phyloP scores from a whole-genome alignment of 2,113 vertebrate species.

The Clarias batrachus region DNA sequence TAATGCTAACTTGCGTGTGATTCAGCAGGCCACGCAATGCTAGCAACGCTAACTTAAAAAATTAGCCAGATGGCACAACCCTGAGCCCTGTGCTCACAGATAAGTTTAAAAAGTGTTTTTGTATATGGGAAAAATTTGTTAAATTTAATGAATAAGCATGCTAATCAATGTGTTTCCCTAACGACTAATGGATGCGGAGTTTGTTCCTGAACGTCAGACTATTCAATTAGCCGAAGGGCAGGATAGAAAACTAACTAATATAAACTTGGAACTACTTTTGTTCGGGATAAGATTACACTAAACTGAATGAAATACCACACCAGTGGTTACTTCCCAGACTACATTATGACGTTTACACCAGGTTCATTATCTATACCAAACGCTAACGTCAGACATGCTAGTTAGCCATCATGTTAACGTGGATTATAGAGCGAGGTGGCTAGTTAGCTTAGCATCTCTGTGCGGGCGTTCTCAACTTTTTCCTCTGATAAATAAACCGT shows the following conservation, averaged over 20 bases:
- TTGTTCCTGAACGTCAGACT: neutral
- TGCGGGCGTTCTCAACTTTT: conserved; percentile 10
- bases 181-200: no score
- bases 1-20: neutral
- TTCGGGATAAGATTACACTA: neutral
- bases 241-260: neutral
- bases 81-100: neutral
- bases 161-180: no score
- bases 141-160: neutral
- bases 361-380: neutral
- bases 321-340: no score
- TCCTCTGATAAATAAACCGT: neutral
- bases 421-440: neutral
- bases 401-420: neutral
- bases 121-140: no score
- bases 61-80: neutral
- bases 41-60: neutral
- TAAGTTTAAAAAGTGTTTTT: neutral
- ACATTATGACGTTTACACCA: neutral
- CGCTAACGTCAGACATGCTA: neutral
- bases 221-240: neutral
- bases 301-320: no score
- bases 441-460: conserved; percentile 2
- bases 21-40: conserved; percentile 12
- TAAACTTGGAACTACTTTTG: neutral